Conservation (phyloP, 1,140 invertebrate genomes). For the Centruroides sculpturatus region DNA sequence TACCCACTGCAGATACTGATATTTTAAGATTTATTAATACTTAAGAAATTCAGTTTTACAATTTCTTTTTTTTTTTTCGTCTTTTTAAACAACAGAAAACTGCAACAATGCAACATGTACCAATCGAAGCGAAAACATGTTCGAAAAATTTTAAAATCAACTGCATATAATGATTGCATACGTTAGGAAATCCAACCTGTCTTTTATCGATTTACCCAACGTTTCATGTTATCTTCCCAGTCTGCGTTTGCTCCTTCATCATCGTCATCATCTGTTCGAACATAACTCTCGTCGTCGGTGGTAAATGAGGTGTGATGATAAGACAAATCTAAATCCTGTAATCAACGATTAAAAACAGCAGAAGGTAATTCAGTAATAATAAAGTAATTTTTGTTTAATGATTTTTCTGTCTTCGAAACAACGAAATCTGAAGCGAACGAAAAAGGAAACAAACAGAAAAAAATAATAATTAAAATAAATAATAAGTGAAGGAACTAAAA, state of each 20-base stretch:
- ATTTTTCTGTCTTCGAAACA: neutral
- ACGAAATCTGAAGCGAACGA: neutral
- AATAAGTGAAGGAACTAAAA: neutral
- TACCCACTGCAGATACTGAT: no score
- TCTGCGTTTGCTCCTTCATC: neutral
- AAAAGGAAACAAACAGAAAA: neutral
- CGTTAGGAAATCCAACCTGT: no score
- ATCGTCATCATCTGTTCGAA: slow-evolving; percentile 8
- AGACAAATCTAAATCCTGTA: neutral
- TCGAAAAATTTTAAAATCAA: no score
- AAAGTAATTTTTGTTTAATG: neutral
- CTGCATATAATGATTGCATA: no score
- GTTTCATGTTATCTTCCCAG: slow-evolving; percentile 8
- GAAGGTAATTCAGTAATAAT: neutral
- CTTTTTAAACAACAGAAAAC: no score
- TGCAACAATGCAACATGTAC: no score
- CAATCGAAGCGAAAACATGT: no score
- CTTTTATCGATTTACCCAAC: slow-evolving; percentile 12
- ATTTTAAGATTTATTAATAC: no score
- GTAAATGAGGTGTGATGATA: neutral
- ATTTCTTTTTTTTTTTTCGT: no score
- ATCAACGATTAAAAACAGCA: neutral
- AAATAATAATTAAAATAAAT: neutral
- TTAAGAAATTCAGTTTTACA: no score
- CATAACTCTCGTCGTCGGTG: slow-evolving; percentile 1